A percentile compares a stretch with the other conserved stretches of the same genome.
Evolutionary conservation across 2,797 vertebrate species (phyloP).

Genomic region (Chrysocyon brachyurus): DNA sequence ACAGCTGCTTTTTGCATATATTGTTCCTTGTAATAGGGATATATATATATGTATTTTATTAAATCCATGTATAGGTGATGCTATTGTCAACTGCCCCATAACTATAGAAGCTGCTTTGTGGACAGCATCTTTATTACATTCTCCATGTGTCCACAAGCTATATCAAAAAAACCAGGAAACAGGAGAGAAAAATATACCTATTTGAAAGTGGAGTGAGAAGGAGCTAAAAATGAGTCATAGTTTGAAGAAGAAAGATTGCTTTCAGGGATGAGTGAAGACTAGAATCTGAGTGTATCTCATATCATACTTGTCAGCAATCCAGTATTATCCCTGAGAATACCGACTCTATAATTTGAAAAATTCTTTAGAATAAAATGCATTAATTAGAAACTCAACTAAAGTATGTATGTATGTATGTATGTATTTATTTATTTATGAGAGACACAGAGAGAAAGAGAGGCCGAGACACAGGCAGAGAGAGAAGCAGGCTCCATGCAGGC

Average conservation of each 20-base stretch:
- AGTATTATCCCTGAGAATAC: neutral
- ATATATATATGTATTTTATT: neutral
- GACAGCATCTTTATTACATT: neutral
- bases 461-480: no score
- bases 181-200: neutral
- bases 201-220: neutral
- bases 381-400: neutral
- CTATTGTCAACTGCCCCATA: neutral
- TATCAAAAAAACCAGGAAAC: slow-evolving; percentile 11
- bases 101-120: neutral
- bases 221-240: neutral
- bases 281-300: neutral
- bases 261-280: slow-evolving; percentile 1
- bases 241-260: slow-evolving; percentile 5
- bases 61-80: neutral
- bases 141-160: neutral
- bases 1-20: neutral
- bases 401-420: neutral
- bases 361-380: neutral
- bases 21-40: neutral
- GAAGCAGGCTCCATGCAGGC: no score
- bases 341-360: neutral
- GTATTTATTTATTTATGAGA: neutral
- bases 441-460: no score
- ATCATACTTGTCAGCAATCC: neutral